Conservation (phyloP, 2,113 vertebrate species). For the Papio anubis region DNA sequence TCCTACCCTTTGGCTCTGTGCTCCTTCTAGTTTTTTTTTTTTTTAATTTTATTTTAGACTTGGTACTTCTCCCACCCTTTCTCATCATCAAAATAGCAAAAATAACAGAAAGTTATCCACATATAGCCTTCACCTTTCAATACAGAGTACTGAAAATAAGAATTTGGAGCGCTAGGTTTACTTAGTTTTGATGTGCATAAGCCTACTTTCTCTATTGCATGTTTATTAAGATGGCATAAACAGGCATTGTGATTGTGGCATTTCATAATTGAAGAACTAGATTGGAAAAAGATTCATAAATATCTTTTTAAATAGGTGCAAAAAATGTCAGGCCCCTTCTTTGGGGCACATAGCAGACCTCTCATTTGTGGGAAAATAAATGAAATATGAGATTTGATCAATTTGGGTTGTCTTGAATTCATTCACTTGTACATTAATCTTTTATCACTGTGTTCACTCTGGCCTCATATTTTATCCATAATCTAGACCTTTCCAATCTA, state of each 20-base stretch:
- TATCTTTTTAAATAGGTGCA: background rate
- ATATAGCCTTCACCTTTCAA: background rate
- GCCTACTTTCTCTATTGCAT: background rate
- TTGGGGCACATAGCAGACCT: background rate
- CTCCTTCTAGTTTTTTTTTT: background rate
- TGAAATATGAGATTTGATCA: background rate
- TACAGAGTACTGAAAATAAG: background rate
- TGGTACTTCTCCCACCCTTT: background rate
- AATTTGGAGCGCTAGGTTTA: background rate
- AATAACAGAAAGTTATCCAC: background rate
- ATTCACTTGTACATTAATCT: background rate
- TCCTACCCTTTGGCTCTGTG: background rate
- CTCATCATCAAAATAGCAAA: background rate
- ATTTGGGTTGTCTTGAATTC: background rate
- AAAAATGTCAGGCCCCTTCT: background rate
- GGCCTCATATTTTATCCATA: no score
- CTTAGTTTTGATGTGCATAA: background rate
- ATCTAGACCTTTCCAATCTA: background rate
- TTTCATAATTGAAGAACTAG: background rate
- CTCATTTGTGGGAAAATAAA: background rate
- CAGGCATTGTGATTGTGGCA: background rate
- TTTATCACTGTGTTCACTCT: background rate
- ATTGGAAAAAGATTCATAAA: background rate
- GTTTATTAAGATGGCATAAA: background rate
- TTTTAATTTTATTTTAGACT: background rate